Evolutionary conservation across 1,140 invertebrate species (phyloP).

Genomic region (Drosophila athabasca): DNA sequence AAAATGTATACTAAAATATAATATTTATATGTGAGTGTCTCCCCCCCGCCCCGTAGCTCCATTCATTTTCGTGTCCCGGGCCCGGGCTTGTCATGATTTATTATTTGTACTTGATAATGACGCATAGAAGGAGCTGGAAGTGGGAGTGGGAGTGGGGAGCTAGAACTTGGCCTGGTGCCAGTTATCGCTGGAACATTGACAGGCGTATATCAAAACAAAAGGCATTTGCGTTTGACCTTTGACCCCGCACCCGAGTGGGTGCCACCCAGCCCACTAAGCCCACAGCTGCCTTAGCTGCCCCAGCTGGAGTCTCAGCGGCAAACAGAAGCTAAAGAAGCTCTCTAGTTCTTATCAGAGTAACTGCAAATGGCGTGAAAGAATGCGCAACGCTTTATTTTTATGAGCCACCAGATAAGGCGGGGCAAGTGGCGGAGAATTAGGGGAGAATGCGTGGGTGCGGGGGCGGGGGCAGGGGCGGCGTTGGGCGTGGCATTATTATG

Average conservation of each 20-base stretch:
- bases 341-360: slow-evolving; percentile 76
- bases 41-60: background rate
- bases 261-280: too few species aligned
- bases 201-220: slow-evolving; percentile 75
- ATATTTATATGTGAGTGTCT: background rate
- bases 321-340: slow-evolving; percentile 52
- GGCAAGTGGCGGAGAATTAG: slow-evolving; percentile 25
- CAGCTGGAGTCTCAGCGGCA: slow-evolving; percentile 9
- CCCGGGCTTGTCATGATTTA: slow-evolving; percentile 70
- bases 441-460: background rate
- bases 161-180: background rate
- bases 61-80: slow-evolving; percentile 29
- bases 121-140: slow-evolving; percentile 45
- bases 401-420: slow-evolving; percentile 72
- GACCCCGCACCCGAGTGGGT: slow-evolving; percentile 29
- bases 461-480: background rate
- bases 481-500: slow-evolving; percentile 70
- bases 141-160: slow-evolving; percentile 5
- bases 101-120: slow-evolving; percentile 81
- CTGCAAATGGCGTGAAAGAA: slow-evolving; percentile 82
- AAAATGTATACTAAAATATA: slow-evolving; percentile 45
- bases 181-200: slow-evolving; percentile 62
- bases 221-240: slow-evolving; percentile 75
- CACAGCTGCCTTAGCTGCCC: slow-evolving; percentile 9
- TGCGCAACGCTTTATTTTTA: slow-evolving; percentile 82